Conservation (phyloP, 2,888 invertebrate species). For the Candidula unifasciata region DNA sequence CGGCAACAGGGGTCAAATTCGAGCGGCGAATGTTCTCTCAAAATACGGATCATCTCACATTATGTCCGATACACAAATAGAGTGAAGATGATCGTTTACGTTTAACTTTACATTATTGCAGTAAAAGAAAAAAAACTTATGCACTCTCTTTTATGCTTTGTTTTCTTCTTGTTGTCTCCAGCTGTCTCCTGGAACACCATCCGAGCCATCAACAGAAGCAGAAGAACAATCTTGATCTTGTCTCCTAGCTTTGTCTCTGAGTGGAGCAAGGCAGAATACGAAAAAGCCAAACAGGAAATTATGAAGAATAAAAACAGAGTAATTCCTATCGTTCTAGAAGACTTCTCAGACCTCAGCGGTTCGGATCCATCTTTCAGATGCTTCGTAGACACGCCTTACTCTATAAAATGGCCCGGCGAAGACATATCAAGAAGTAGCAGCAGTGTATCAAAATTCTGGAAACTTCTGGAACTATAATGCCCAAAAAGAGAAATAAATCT, state of each 20-base stretch:
- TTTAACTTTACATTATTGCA: too few species aligned
- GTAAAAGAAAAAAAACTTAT: too few species aligned
- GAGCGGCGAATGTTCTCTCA: too few species aligned
- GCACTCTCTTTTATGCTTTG: background rate
- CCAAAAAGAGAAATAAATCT: slow-evolving; percentile 59
- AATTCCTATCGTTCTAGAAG: slow-evolving; percentile 67
- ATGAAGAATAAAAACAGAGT: slow-evolving; percentile 65
- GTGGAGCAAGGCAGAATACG: slow-evolving; percentile 68
- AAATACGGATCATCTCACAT: too few species aligned
- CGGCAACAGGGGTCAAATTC: too few species aligned
- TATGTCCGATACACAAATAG: too few species aligned
- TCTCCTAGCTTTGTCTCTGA: slow-evolving; percentile 67
- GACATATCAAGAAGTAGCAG: slow-evolving; percentile 43
- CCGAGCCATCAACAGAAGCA: slow-evolving; percentile 65
- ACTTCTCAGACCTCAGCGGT: slow-evolving; percentile 54
- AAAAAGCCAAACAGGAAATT: slow-evolving; percentile 69
- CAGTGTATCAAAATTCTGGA: slow-evolving; percentile 65
- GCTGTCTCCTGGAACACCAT: slow-evolving; percentile 69
- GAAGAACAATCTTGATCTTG: slow-evolving; percentile 66
- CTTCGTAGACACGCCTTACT: slow-evolving; percentile 64
- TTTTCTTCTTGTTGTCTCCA: slow-evolving; percentile 44
- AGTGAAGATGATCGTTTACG: too few species aligned
- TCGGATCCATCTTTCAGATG: slow-evolving; percentile 62
- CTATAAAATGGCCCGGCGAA: slow-evolving; percentile 64
- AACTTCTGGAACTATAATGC: slow-evolving; percentile 63